phyloP scores from a whole-genome alignment of 2,888 invertebrate genomes.

The Lamproptera curius region DNA sequence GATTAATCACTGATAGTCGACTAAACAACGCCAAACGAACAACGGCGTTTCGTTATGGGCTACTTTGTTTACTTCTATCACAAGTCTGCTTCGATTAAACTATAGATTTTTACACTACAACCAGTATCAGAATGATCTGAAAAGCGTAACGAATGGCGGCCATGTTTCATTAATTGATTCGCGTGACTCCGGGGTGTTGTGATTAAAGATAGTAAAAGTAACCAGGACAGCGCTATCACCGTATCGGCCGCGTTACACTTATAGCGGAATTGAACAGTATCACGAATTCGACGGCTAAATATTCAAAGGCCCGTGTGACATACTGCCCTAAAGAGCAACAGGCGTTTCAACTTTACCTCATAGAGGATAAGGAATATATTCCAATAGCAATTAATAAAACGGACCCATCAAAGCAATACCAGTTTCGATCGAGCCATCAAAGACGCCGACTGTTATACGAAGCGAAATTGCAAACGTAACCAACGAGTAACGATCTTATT shows the following conservation, averaged over 20 bases:
- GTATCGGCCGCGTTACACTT: neutral
- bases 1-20: too few relatives aligned
- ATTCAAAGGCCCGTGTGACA: conserved; percentile 21
- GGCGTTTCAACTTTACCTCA: neutral
- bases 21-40: too few relatives aligned
- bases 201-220: conserved; percentile 15
- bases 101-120: too few relatives aligned
- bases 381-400: neutral
- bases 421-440: conserved; percentile 16
- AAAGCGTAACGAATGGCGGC: too few relatives aligned
- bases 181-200: neutral
- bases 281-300: conserved; percentile 18
- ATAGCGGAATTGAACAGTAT: conserved; percentile 12
- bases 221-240: neutral
- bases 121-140: too few relatives aligned
- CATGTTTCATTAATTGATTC: too few relatives aligned
- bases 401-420: conserved; percentile 2
- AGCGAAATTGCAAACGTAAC: neutral
- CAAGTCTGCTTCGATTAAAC: too few relatives aligned
- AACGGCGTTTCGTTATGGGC: too few relatives aligned
- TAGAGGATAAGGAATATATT: neutral
- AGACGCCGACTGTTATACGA: conserved; percentile 9
- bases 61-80: too few relatives aligned
- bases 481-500: conserved; percentile 15
- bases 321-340: conserved; percentile 6